These are phyloP conservation scores for Horisme vitalbata DNA, from an alignment of 2,888 invertebrate genomes.

Conservation along the genomic window DNA sequence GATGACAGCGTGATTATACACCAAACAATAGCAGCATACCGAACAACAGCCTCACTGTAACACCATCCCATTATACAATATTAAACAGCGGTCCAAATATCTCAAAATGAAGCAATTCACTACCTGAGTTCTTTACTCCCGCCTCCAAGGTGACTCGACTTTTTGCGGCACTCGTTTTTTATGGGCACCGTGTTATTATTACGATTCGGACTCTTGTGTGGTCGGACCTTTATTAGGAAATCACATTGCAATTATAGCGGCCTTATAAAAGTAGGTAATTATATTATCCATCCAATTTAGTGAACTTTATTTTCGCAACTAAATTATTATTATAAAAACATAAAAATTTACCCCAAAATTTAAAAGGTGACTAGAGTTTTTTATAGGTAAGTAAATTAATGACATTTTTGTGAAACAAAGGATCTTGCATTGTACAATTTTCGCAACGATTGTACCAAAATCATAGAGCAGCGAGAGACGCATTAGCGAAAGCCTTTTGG, in stretches of 20 bases:
- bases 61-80: conserved; percentile 8
- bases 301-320: conserved; percentile 1
- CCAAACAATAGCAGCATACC: too few relatives aligned
- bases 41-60: conserved; percentile 12
- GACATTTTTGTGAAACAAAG: too few relatives aligned
- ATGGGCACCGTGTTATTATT: conserved; percentile 57
- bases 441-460: too few relatives aligned
- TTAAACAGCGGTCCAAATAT: conserved; percentile 46
- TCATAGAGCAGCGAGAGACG: too few relatives aligned
- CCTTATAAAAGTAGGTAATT: conserved; percentile 14
- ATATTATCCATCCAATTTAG: conserved; percentile 2
- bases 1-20: too few relatives aligned
- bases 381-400: too few relatives aligned
- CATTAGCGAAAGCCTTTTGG: background rate
- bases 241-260: conserved; percentile 22
- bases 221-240: conserved; percentile 40
- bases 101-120: conserved; percentile 76
- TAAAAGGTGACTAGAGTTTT: too few relatives aligned
- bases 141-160: conserved; percentile 75
- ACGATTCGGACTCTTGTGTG: conserved; percentile 69
- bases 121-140: conserved; percentile 78
- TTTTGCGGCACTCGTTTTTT: conserved; percentile 70
- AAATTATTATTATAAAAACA: conserved; percentile 1
- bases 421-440: too few relatives aligned
- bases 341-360: too few relatives aligned